phyloP scores from a whole-genome alignment of 92 coral and sea anemone species.

The Actinernus sp. region DNA sequence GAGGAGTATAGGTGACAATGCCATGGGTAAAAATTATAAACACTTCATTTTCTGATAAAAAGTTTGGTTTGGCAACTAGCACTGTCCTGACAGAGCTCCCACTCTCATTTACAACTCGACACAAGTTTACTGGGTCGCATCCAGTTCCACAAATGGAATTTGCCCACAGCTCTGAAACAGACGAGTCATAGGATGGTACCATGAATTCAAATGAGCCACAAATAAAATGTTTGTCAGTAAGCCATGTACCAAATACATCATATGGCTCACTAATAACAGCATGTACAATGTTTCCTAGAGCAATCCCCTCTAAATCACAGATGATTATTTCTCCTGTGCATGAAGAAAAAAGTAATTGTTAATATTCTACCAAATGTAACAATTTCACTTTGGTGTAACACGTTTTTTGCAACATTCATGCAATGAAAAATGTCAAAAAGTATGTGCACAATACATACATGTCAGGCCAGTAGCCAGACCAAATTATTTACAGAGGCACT shows the following conservation, averaged over 20 bases:
- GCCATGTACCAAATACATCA: conserved; percentile 91
- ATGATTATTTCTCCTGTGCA: conserved; percentile 79
- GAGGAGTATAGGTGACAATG: conserved; percentile 76
- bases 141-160: conserved; percentile 42
- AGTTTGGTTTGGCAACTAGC: conserved; percentile 64
- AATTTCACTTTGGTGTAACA: too few species aligned
- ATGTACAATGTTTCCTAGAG: conserved; percentile 37
- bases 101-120: conserved; percentile 71
- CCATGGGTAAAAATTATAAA: conserved; percentile 86
- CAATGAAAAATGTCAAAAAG: too few species aligned
- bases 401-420: too few species aligned
- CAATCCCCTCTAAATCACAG: conserved; percentile 32
- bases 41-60: conserved; percentile 15
- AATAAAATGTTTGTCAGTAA: conserved; percentile 63
- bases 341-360: background rate
- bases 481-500: too few species aligned
- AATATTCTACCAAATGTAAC: too few species aligned
- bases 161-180: conserved; percentile 84
- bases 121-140: conserved; percentile 32
- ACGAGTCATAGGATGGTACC: conserved; percentile 61
- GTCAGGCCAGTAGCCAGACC: too few species aligned
- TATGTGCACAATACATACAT: too few species aligned
- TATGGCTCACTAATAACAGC: conserved; percentile 74
- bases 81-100: conserved; percentile 83
- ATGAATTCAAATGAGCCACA: conserved; percentile 78